phyloP scores from a whole-genome alignment of 1,140 invertebrate species.

The Drosophila sulfurigaster region DNA sequence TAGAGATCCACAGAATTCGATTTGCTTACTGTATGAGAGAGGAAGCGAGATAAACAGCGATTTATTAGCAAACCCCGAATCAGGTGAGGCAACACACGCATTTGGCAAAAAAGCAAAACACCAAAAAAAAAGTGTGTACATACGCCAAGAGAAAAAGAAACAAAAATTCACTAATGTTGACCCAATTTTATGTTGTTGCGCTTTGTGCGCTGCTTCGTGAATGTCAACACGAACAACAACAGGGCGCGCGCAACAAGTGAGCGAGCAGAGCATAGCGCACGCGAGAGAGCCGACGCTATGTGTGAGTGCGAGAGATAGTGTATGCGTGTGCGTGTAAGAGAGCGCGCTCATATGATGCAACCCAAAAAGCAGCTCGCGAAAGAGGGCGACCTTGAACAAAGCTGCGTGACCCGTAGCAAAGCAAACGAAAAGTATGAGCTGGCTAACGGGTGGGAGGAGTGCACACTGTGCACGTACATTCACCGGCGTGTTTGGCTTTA shows the following conservation, averaged over 20 bases:
- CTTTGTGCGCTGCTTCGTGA: slow-evolving; percentile 71
- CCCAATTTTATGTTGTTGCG: slow-evolving; percentile 66
- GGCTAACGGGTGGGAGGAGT: slow-evolving; percentile 3
- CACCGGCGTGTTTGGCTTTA: slow-evolving; percentile 56
- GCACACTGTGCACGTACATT: slow-evolving; percentile 13
- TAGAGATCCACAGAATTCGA: slow-evolving; percentile 82
- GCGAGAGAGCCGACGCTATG: no score
- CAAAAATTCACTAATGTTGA: slow-evolving; percentile 75
- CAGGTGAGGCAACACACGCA: slow-evolving; percentile 60
- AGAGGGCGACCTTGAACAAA: slow-evolving; percentile 76
- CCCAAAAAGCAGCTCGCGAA: slow-evolving; percentile 54
- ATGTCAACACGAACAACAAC: slow-evolving; percentile 71
- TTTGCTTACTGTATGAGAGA: slow-evolving; percentile 68
- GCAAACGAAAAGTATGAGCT: slow-evolving; percentile 34
- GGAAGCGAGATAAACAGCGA: slow-evolving; percentile 15
- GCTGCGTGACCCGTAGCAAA: slow-evolving; percentile 65
- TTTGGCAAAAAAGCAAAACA: slow-evolving; percentile 53
- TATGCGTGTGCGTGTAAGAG: slow-evolving; percentile 5
- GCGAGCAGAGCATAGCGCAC: slow-evolving; percentile 15
- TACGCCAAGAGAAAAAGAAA: slow-evolving; percentile 46
- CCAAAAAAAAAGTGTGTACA: slow-evolving; percentile 12
- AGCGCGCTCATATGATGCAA: slow-evolving; percentile 65
- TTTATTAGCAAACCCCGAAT: slow-evolving; percentile 53
- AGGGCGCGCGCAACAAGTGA: slow-evolving; percentile 46
- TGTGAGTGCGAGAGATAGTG: not conserved